Conservation (phyloP, 2,888 invertebrate genomes). For the Syrista parreyssii region DNA sequence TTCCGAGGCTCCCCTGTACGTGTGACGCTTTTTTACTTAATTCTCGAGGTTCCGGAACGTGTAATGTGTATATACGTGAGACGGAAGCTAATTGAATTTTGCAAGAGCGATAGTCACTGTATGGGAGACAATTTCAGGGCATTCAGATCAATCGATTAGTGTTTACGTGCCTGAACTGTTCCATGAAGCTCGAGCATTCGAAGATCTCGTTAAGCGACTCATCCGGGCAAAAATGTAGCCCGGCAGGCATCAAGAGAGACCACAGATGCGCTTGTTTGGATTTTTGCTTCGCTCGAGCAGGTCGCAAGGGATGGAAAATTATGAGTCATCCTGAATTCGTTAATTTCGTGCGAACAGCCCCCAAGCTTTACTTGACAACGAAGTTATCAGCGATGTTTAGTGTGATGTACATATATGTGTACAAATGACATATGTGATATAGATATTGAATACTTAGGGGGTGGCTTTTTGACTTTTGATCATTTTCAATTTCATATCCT, state of each 20-base stretch:
- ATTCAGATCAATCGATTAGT: slow-evolving; percentile 20
- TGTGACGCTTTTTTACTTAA: neutral
- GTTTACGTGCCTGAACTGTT: slow-evolving; percentile 12
- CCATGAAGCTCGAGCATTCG: slow-evolving; percentile 26
- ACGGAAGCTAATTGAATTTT: neutral
- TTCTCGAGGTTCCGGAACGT: neutral
- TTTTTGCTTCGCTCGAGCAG: slow-evolving; percentile 44
- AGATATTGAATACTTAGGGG: neutral
- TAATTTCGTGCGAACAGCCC: slow-evolving; percentile 31
- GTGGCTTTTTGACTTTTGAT: neutral
- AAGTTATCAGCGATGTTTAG: neutral
- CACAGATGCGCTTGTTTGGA: slow-evolving; percentile 46
- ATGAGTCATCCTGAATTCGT: slow-evolving; percentile 43
- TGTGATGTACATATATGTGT: neutral
- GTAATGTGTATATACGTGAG: neutral
- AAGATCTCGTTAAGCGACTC: slow-evolving; percentile 28
- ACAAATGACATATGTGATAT: neutral
- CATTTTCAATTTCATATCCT: neutral
- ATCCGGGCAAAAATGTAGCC: slow-evolving; percentile 22
- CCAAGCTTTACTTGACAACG: neutral
- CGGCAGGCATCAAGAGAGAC: slow-evolving; percentile 21
- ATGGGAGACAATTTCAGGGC: neutral
- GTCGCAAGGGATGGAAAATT: slow-evolving; percentile 36
- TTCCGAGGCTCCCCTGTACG: neutral
- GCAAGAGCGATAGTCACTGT: neutral